Evolutionary conservation across 2,797 vertebrate genomes (phyloP).

Genomic region (Mallotus villosus): DNA sequence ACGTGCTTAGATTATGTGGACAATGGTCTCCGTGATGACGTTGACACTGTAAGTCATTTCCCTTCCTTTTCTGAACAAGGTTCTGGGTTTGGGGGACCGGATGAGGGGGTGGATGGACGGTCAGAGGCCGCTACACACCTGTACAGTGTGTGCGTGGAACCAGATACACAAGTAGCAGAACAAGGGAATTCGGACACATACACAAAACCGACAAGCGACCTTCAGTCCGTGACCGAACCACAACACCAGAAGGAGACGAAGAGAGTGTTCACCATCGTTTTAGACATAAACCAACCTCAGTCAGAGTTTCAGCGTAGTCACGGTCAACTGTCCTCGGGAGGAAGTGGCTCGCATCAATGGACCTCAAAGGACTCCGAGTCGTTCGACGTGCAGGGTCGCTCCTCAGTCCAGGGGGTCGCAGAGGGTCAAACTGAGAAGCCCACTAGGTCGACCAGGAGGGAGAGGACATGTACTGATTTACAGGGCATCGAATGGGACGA

Average conservation of each 20-base stretch:
- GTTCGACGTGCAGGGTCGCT: background rate
- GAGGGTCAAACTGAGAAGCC: no score
- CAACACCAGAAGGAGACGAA: constrained; percentile 9
- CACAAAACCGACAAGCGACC: background rate
- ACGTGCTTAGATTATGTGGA: background rate
- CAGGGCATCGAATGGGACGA: background rate
- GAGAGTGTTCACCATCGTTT: constrained; percentile 33
- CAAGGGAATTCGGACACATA: background rate
- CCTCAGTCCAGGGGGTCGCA: background rate
- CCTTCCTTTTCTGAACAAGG: background rate
- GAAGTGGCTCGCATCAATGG: background rate
- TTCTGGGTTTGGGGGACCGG: background rate
- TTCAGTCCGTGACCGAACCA: background rate
- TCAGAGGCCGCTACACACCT: background rate
- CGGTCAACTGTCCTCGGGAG: background rate
- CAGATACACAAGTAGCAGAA: background rate
- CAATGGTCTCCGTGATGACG: background rate
- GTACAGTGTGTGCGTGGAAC: background rate
- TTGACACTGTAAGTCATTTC: background rate
- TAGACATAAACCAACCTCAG: constrained; percentile 20
- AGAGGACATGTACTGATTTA: no score
- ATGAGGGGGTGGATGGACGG: background rate
- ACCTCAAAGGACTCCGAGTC: background rate
- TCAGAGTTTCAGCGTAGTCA: background rate
- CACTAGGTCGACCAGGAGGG: no score